phyloP scores from a whole-genome alignment of 2,113 vertebrate genomes.

The Phodopus roborovskii region DNA sequence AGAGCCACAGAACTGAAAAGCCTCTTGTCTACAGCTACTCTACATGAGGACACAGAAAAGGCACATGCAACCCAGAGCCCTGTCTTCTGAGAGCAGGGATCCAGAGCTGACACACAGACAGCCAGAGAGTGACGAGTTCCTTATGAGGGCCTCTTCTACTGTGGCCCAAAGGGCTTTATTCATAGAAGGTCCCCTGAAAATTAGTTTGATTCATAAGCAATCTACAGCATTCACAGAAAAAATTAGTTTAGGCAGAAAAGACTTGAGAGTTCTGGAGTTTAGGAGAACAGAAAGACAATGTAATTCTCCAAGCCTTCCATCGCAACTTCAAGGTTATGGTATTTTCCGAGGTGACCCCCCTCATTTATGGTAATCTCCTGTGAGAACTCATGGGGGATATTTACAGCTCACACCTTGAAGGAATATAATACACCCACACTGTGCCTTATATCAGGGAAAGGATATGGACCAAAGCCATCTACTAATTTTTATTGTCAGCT shows the following conservation, averaged over 20 bases:
- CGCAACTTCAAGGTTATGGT: background rate
- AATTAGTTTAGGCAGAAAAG: background rate
- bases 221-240: background rate
- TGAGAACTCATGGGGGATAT: background rate
- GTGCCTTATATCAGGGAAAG: background rate
- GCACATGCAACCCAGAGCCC: background rate
- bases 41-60: no score
- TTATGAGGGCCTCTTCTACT: no score
- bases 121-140: background rate
- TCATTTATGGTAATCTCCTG: background rate
- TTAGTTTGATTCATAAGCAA: background rate
- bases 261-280: background rate
- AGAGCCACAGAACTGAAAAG: background rate
- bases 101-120: background rate
- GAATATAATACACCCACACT: background rate
- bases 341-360: no score
- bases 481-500: background rate
- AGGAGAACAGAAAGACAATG: background rate
- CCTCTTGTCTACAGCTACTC: background rate
- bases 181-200: background rate
- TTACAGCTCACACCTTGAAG: background rate
- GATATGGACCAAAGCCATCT: background rate
- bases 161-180: background rate
- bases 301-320: rapidly evolving
- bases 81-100: background rate